phyloP scores from a whole-genome alignment of 2,113 vertebrate genomes.

The Megaceryle maxima region DNA sequence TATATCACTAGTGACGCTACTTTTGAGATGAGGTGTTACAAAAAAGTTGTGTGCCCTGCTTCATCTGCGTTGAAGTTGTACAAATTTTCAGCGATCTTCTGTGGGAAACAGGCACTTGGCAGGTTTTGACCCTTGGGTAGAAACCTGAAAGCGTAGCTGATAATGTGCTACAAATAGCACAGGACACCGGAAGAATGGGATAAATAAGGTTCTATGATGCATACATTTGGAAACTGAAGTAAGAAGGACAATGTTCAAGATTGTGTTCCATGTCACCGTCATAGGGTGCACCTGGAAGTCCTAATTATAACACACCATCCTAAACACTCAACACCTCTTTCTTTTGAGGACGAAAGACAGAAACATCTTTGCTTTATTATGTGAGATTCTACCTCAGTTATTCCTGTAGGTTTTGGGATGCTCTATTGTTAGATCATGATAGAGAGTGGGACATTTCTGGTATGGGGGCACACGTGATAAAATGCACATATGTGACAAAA shows the following conservation, averaged over 20 bases:
- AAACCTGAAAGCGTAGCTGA: not conserved
- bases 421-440: not conserved
- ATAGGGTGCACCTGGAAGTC: not conserved
- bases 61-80: not conserved
- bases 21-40: not conserved
- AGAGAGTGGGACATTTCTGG: rapidly evolving
- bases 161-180: not conserved
- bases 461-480: not conserved
- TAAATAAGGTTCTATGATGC: not conserved
- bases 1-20: not conserved
- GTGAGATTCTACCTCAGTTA: not conserved
- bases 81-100: not conserved
- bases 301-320: not conserved
- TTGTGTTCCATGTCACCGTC: not conserved
- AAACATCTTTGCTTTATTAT: not conserved
- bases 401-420: not conserved
- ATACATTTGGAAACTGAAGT: not conserved
- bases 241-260: rapidly evolving
- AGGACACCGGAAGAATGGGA: not conserved
- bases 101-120: rapidly evolving
- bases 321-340: not conserved
- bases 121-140: rapidly evolving
- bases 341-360: not conserved
- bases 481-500: not conserved
- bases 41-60: not conserved